Evolutionary conservation across 2,113 vertebrate species (phyloP).

Genomic region (Megaceryle maxima): DNA sequence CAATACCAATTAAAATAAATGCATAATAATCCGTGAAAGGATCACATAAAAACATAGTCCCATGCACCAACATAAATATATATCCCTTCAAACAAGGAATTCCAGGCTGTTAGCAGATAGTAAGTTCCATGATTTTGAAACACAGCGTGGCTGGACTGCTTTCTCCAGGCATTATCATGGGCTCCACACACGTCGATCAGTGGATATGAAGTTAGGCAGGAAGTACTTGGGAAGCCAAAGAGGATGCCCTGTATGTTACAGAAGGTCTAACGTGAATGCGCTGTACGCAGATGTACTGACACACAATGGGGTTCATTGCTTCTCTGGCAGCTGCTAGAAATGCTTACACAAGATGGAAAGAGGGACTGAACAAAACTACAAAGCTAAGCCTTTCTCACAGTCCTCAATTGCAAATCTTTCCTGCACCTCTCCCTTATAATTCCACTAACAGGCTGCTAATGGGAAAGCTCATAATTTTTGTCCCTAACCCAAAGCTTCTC

Average conservation of each 20-base stretch:
- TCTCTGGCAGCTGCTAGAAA: neutral
- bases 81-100: neutral
- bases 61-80: neutral
- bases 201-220: neutral
- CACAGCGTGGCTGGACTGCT: neutral
- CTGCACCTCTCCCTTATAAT: neutral
- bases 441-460: neutral
- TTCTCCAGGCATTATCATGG: neutral
- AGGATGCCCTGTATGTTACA: neutral
- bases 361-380: rapidly evolving
- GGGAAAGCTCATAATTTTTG: neutral
- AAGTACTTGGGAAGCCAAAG: neutral
- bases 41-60: neutral
- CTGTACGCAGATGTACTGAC: neutral
- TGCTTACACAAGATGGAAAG: neutral
- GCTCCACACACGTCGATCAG: neutral
- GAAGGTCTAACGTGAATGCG: neutral
- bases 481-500: neutral
- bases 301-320: rapidly evolving
- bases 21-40: neutral
- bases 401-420: neutral
- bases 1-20: neutral
- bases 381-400: neutral
- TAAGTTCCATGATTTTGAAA: neutral
- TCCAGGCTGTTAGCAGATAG: neutral